Percentiles rank a stretch among this genome's conserved stretches.
phyloP scores from a whole-genome alignment of 1,140 invertebrate genomes.

The Bombus pascuorum region DNA sequence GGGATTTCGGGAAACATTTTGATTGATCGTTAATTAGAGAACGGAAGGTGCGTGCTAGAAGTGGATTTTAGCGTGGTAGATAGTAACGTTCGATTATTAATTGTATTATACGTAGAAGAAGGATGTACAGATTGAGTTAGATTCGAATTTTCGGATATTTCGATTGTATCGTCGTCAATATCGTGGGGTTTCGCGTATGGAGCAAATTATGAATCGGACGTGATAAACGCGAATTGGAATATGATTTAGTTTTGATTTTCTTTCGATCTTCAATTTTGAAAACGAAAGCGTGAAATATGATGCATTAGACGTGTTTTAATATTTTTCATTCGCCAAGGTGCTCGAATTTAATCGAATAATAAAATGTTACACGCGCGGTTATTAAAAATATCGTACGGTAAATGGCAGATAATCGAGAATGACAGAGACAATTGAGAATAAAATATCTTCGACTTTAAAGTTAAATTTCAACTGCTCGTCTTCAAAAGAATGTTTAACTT shows the following conservation, averaged over 20 bases:
- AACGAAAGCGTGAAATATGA: not conserved
- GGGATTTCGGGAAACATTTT: not conserved
- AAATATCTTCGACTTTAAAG: not conserved
- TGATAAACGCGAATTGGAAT: not conserved
- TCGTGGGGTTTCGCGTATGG: not conserved
- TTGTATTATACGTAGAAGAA: not conserved
- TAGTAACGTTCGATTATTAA: not conserved
- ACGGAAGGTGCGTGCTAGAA: not conserved
- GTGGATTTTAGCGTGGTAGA: not conserved
- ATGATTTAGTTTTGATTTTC: not conserved
- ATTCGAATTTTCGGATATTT: not conserved
- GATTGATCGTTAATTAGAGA: conserved; percentile 32
- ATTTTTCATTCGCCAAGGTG: not conserved
- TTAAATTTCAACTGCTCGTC: not conserved
- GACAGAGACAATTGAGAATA: too few species aligned
- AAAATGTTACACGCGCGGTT: not conserved
- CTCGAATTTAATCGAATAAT: not conserved
- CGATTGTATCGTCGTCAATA: not conserved
- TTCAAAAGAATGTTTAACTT: too few species aligned
- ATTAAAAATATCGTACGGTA: too few species aligned
- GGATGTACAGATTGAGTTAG: not conserved
- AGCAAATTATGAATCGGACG: not conserved
- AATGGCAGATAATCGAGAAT: not conserved
- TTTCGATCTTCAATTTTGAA: not conserved
- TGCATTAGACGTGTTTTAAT: too few species aligned